Percentiles rank a stretch among this genome's conserved stretches.
phyloP scores from a whole-genome alignment of 2,113 vertebrate species.

The Neogale vison region DNA sequence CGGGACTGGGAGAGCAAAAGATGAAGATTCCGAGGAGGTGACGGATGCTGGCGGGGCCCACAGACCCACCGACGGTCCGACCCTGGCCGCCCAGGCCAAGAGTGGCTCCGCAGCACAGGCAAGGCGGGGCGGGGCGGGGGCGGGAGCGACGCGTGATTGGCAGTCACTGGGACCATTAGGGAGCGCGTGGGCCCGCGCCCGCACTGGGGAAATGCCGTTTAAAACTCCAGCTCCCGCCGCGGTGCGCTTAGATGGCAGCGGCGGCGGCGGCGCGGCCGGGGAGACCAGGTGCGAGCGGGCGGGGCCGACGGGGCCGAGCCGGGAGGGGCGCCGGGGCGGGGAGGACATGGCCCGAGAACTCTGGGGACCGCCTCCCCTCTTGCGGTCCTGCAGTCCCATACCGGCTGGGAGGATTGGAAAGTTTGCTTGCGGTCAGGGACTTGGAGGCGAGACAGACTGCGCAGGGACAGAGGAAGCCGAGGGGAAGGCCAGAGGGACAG shows the following conservation, averaged over 20 bases:
- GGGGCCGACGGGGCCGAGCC: slow-evolving; percentile 56
- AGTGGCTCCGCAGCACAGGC: background rate
- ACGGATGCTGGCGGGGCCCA: background rate
- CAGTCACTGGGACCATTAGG: slow-evolving; percentile 86
- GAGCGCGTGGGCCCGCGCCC: slow-evolving; percentile 83
- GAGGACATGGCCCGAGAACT: background rate
- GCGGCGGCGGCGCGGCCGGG: slow-evolving; percentile 73
- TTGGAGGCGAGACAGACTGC: background rate
- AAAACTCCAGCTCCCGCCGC: slow-evolving; percentile 91
- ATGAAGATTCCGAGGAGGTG: background rate
- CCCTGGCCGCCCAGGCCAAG: slow-evolving; percentile 37
- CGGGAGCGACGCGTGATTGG: slow-evolving; percentile 87
- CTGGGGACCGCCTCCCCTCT: background rate
- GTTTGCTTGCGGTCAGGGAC: slow-evolving; percentile 56
- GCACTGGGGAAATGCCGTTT: slow-evolving; percentile 87
- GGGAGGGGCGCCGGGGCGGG: slow-evolving; percentile 50
- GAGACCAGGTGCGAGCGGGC: slow-evolving; percentile 78
- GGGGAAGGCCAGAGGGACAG: background rate
- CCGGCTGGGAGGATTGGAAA: slow-evolving; percentile 28
- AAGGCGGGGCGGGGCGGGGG: background rate
- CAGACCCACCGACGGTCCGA: background rate
- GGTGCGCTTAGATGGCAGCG: slow-evolving; percentile 91
- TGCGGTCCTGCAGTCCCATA: background rate
- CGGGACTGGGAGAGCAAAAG: background rate
- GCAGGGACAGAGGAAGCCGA: background rate